A percentile compares a stretch with the other conserved stretches of the same genome.
phyloP scores from a whole-genome alignment of 2,888 invertebrate species.

The Drosophila limbata region DNA sequence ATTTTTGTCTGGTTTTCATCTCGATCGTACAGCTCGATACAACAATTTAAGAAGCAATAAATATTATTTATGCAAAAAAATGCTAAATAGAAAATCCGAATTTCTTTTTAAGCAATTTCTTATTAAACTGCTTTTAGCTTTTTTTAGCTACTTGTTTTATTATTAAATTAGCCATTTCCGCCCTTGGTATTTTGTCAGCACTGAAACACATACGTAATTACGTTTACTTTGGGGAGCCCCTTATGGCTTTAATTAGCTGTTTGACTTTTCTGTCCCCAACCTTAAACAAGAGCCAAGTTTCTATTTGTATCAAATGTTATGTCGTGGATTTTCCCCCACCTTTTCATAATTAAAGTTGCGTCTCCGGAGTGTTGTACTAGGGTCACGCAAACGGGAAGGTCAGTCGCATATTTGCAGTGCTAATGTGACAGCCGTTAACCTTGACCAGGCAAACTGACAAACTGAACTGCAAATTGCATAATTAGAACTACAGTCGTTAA shows the following conservation, averaged over 20 bases:
- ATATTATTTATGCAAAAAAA: too few species aligned
- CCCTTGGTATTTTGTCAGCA: not conserved
- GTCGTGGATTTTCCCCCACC: not conserved
- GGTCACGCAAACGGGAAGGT: conserved; percentile 34
- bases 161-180: not conserved
- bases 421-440: conserved; percentile 63
- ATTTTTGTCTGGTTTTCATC: too few species aligned
- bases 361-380: conserved; percentile 33
- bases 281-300: conserved; percentile 17
- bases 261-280: conserved; percentile 56
- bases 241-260: conserved; percentile 71
- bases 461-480: conserved; percentile 53
- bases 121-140: not conserved
- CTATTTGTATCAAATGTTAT: conserved; percentile 43
- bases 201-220: conserved; percentile 39
- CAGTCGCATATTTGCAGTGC: conserved; percentile 60
- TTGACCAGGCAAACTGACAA: conserved; percentile 57
- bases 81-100: too few species aligned
- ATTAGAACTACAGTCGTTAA: conserved; percentile 41
- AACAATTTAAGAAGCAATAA: too few species aligned
- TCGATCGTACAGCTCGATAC: too few species aligned
- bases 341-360: conserved; percentile 62
- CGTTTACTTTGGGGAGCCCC: conserved; percentile 27
- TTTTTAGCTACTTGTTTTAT: not conserved
- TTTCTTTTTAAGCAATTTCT: too few species aligned